phyloP scores from a whole-genome alignment of 2,888 invertebrate genomes.

The Ecliptopera silaceata region DNA sequence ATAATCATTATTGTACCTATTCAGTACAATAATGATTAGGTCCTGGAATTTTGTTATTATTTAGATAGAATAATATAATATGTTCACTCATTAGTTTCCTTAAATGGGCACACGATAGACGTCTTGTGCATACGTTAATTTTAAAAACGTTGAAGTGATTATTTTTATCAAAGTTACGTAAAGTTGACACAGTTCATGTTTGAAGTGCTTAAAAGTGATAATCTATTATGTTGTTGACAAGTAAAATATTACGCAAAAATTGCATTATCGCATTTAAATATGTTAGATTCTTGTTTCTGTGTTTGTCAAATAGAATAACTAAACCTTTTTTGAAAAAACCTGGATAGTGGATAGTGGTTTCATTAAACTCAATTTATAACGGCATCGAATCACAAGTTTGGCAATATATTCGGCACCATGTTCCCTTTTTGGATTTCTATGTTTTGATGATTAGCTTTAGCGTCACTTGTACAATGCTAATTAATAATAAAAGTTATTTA shows the following conservation, averaged over 20 bases:
- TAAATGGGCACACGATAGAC: slow-evolving; percentile 33
- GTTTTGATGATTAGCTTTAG: too few relatives aligned
- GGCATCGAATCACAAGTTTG: too few relatives aligned
- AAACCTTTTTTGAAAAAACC: too few relatives aligned
- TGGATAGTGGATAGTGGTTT: too few relatives aligned
- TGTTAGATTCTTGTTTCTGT: too few relatives aligned
- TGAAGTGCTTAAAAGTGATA: neutral
- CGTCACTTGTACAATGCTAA: too few relatives aligned
- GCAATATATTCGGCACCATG: too few relatives aligned
- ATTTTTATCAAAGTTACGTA: neutral
- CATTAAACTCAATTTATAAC: too few relatives aligned
- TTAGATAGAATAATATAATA: neutral
- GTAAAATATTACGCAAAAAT: neutral
- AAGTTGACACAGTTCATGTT: neutral
- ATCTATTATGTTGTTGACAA: neutral
- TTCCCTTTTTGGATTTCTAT: too few relatives aligned
- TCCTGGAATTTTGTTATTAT: neutral
- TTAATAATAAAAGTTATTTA: too few relatives aligned
- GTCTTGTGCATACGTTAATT: slow-evolving; percentile 23
- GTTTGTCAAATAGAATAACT: too few relatives aligned
- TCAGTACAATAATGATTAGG: neutral
- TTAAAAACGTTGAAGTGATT: neutral
- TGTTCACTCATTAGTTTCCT: slow-evolving; percentile 52
- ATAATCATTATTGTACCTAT: too few relatives aligned
- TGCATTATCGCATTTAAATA: neutral